A percentile compares a stretch with the other conserved stretches of the same genome.
Conservation (phyloP, 2,888 invertebrate genomes). For the Agapostemon virescens region DNA sequence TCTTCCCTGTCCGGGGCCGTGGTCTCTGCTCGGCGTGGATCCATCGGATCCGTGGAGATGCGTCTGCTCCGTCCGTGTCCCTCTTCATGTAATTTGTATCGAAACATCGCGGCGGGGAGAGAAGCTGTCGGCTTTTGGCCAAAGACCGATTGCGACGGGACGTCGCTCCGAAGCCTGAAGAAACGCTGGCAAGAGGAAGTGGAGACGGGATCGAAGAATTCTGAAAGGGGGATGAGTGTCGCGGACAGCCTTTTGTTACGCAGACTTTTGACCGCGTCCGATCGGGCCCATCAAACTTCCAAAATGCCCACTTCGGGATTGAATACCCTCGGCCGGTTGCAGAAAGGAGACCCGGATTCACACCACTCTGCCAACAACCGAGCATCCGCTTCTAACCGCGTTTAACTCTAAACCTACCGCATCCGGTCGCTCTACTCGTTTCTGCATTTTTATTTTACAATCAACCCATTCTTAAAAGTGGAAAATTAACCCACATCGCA, state of each 20-base stretch:
- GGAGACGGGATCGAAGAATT: constrained; percentile 58
- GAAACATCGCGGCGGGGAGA: constrained; percentile 74
- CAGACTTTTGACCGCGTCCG: constrained; percentile 5
- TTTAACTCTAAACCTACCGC: too few relatives aligned
- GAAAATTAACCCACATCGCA: too few relatives aligned
- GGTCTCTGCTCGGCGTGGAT: constrained; percentile 19
- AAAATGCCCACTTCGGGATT: neutral
- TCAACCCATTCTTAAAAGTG: too few relatives aligned
- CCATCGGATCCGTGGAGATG: constrained; percentile 38
- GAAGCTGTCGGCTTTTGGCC: constrained; percentile 72
- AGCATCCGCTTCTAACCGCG: too few relatives aligned
- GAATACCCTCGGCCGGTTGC: neutral
- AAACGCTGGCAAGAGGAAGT: constrained; percentile 65
- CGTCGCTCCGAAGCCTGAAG: constrained; percentile 59
- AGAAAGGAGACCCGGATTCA: neutral
- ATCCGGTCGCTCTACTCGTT: too few relatives aligned
- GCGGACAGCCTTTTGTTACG: constrained; percentile 42
- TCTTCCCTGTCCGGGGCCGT: constrained; percentile 65
- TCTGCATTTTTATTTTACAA: too few relatives aligned
- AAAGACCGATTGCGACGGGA: constrained; percentile 74
- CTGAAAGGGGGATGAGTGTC: constrained; percentile 56
- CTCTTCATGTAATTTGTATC: constrained; percentile 80
- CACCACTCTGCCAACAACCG: too few relatives aligned
- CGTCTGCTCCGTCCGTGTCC: constrained; percentile 63
- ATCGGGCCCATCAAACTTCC: neutral